phyloP scores from a whole-genome alignment of 2,797 vertebrate genomes.

The Harpagifer antarcticus region DNA sequence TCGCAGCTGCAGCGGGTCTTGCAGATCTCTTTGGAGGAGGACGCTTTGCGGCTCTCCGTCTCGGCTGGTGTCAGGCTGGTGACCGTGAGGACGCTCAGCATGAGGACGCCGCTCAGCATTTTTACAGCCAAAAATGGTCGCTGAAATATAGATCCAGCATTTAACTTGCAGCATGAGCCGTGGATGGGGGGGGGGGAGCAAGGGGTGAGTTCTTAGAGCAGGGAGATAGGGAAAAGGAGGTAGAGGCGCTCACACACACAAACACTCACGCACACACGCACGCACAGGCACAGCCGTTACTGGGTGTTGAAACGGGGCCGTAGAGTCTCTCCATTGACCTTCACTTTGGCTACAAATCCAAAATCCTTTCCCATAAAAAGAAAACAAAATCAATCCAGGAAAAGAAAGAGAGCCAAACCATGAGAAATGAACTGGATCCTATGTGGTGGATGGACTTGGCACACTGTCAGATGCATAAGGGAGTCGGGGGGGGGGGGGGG shows the following conservation, averaged over 20 bases:
- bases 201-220: constrained; percentile 39
- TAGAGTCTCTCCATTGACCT: constrained; percentile 77
- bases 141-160: constrained; percentile 78
- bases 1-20: constrained; percentile 95
- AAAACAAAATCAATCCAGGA: constrained; percentile 38
- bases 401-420: constrained; percentile 54
- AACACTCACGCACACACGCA: constrained; percentile 26
- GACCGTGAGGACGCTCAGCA: constrained; percentile 94
- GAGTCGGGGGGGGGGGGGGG: constrained; percentile 20
- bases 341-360: constrained; percentile 49
- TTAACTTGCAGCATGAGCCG: constrained; percentile 66
- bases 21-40: constrained; percentile 94
- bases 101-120: constrained; percentile 96
- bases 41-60: constrained; percentile 96
- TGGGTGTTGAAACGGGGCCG: constrained; percentile 57
- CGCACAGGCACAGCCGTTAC: constrained; percentile 38
- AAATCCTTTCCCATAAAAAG: not conserved
- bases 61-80: constrained; percentile 88
- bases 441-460: constrained; percentile 63
- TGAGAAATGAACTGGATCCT: constrained; percentile 44
- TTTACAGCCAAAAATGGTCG: constrained; percentile 84
- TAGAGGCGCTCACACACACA: constrained; percentile 38
- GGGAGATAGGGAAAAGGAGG: constrained; percentile 11
- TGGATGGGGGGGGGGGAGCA: not conserved
- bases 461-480: constrained; percentile 65